These are phyloP conservation scores for Eupeodes latifasciatus DNA, from an alignment of 2,888 invertebrate species.

Conservation along the genomic window DNA sequence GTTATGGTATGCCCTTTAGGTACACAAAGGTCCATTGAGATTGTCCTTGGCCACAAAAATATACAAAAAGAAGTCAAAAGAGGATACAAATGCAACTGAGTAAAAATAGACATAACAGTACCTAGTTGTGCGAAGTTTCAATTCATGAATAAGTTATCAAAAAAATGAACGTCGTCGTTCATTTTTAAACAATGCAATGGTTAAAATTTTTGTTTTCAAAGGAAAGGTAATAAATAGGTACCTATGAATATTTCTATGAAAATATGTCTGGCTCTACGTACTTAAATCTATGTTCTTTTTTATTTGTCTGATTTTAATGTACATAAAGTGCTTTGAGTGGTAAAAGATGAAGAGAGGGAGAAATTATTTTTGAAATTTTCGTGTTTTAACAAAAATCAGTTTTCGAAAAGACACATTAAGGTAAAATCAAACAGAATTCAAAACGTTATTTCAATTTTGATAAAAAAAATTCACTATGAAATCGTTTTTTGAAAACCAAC, in stretches of 20 bases:
- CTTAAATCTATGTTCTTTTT: neutral
- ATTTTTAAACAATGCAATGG: slow-evolving; percentile 39
- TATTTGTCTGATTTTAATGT: neutral
- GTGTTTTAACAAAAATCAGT: neutral
- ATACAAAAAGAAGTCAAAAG: slow-evolving; percentile 12
- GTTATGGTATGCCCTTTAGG: slow-evolving; percentile 52
- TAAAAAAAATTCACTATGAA: too few relatives aligned
- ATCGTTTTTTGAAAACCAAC: too few relatives aligned
- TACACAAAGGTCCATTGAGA: slow-evolving; percentile 27
- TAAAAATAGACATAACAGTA: slow-evolving; percentile 1
- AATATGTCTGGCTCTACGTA: neutral
- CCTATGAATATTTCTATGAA: neutral
- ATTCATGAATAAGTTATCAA: slow-evolving; percentile 67
- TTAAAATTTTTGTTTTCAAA: neutral
- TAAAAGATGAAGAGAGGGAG: neutral
- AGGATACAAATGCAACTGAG: slow-evolving; percentile 26
- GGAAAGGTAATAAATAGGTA: neutral
- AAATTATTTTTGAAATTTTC: neutral
- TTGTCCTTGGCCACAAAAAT: slow-evolving; percentile 35
- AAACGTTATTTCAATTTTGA: too few relatives aligned
- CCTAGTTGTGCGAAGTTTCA: slow-evolving; percentile 31
- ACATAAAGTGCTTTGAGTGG: neutral
- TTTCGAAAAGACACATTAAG: neutral
- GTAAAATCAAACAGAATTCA: too few relatives aligned
- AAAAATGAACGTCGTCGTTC: slow-evolving; percentile 27